Evolutionary conservation across 2,113 vertebrate genomes (phyloP).

Genomic region (Neotoma lepida): DNA sequence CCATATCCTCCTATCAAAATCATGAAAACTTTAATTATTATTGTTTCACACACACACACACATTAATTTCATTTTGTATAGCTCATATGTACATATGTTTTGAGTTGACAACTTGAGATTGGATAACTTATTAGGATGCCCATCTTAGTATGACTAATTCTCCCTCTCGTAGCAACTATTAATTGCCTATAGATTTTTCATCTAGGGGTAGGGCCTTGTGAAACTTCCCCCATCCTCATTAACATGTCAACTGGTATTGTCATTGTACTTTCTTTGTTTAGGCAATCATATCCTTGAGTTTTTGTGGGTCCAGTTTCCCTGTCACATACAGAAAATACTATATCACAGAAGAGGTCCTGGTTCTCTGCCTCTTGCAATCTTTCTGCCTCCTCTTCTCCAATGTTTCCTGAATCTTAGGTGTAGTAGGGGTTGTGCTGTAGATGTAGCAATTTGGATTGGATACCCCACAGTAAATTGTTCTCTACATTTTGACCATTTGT

Average conservation of each 20-base stretch:
- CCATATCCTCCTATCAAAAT: not conserved
- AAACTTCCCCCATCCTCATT: not conserved
- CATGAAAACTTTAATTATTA: not conserved
- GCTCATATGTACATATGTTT: not conserved
- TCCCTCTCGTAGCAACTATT: not conserved
- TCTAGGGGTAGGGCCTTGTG: not conserved
- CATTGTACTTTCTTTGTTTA: not conserved
- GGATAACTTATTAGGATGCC: not conserved
- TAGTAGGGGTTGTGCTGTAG: not conserved
- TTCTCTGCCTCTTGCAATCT: not conserved
- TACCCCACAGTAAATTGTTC: not conserved
- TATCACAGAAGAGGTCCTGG: not conserved
- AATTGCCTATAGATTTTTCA: not conserved
- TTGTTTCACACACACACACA: not conserved
- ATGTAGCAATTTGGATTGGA: not conserved
- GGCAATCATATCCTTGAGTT: not conserved
- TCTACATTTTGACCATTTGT: not conserved
- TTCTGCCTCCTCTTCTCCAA: not conserved
- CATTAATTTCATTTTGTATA: not conserved
- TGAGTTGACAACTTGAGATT: not conserved
- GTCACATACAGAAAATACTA: not conserved
- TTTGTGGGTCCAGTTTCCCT: not conserved
- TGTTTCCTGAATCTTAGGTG: not conserved
- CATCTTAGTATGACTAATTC: not conserved
- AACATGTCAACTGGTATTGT: not conserved